These are phyloP conservation scores for Standfussiana lucernea DNA, from an alignment of 2,888 invertebrate genomes.

Conservation along the genomic window DNA sequence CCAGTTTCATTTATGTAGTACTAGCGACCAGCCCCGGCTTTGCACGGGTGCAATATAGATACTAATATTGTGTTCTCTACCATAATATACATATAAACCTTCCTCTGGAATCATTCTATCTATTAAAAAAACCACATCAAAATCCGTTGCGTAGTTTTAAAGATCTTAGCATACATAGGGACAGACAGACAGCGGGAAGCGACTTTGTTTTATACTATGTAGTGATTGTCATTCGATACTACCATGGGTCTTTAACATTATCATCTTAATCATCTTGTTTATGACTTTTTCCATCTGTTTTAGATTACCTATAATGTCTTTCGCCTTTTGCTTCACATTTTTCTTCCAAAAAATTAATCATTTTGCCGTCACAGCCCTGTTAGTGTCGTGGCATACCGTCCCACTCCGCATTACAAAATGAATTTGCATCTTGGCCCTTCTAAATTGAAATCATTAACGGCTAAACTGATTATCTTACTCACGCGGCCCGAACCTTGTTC, in stretches of 20 bases:
- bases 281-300: not conserved
- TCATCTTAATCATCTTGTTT: not conserved
- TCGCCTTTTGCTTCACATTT: not conserved
- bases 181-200: too few relatives aligned
- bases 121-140: too few relatives aligned
- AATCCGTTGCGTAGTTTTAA: too few relatives aligned
- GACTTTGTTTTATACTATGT: too few relatives aligned
- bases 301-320: not conserved
- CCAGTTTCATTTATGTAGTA: not conserved
- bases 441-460: constrained; percentile 89
- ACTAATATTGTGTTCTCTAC: too few relatives aligned
- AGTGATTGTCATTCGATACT: not conserved
- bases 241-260: not conserved
- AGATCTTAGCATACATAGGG: too few relatives aligned
- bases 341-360: not conserved
- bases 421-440: constrained; percentile 87
- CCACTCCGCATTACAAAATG: constrained; percentile 78
- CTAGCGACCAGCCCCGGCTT: too few relatives aligned
- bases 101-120: too few relatives aligned
- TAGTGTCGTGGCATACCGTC: constrained; percentile 77
- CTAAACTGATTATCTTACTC: constrained; percentile 88
- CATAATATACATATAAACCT: too few relatives aligned
- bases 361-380: constrained; percentile 43
- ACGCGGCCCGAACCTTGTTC: constrained; percentile 85
- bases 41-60: too few relatives aligned